These are phyloP conservation scores for Drosophila lacteicornis DNA, from an alignment of 1,140 invertebrate species.

Conservation along the genomic window DNA sequence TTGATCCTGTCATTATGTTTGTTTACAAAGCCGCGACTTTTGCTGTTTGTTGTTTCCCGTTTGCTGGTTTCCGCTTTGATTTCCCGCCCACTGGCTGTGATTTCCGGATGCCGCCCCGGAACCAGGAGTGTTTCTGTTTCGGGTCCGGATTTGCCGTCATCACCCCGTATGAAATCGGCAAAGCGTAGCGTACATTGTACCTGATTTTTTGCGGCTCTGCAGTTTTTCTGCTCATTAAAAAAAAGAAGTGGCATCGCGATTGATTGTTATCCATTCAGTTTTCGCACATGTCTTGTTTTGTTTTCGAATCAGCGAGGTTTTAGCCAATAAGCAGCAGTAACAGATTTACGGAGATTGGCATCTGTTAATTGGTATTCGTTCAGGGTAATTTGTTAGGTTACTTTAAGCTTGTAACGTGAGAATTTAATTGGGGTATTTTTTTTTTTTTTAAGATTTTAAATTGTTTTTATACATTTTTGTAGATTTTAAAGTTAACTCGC, in stretches of 20 bases:
- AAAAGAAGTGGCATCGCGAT: slow-evolving; percentile 36
- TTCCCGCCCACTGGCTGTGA: slow-evolving; percentile 43
- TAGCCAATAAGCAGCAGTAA: neutral
- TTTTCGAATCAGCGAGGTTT: slow-evolving; percentile 5
- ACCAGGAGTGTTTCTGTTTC: slow-evolving; percentile 32
- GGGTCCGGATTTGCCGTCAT: slow-evolving; percentile 24
- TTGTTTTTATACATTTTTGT: no score
- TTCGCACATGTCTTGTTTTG: slow-evolving; percentile 14
- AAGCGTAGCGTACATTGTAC: neutral
- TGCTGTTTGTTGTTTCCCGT: slow-evolving; percentile 68
- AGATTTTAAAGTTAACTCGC: neutral
- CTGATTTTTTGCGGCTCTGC: slow-evolving; percentile 19
- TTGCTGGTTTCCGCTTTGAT: slow-evolving; percentile 67
- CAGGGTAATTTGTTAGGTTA: neutral
- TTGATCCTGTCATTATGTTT: slow-evolving; percentile 79
- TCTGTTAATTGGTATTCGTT: slow-evolving; percentile 2
- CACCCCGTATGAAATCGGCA: slow-evolving; percentile 9
- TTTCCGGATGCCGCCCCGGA: slow-evolving; percentile 4
- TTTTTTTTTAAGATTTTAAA: neutral
- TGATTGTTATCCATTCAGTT: slow-evolving; percentile 27
- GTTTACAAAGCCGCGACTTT: slow-evolving; percentile 81
- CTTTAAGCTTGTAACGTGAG: neutral
- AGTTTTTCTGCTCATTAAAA: slow-evolving; percentile 51
- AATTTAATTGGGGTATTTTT: neutral
- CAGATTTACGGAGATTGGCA: slow-evolving; percentile 1